A percentile compares a stretch with the other conserved stretches of the same genome.
phyloP scores from a whole-genome alignment of 2,113 vertebrate genomes.

The Glareola pratincola region DNA sequence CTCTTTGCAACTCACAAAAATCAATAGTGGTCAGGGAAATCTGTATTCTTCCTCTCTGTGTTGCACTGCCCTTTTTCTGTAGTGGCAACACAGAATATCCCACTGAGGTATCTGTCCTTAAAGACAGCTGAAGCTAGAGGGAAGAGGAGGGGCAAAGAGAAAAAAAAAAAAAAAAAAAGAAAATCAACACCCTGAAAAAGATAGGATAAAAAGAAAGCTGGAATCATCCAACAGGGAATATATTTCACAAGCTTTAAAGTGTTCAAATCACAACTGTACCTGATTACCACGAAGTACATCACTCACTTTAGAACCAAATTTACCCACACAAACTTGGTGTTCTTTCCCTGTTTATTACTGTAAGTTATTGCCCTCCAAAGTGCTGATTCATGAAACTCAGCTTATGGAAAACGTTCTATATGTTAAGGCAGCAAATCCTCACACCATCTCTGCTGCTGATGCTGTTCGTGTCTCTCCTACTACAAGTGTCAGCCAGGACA shows the following conservation, averaged over 20 bases:
- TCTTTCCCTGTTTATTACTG: conserved; percentile 50
- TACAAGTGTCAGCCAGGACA: not conserved
- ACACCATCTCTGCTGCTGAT: not conserved
- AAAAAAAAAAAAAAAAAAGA: too few relatives aligned
- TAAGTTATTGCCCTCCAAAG: conserved; percentile 49
- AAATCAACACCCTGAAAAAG: not conserved
- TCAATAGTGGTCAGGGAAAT: not conserved
- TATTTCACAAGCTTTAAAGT: conserved; percentile 44
- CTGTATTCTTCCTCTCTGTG: not conserved
- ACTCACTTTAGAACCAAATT: conserved; percentile 65
- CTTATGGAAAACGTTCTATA: conserved; percentile 6
- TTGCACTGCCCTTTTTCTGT: not conserved
- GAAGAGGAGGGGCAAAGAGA: not conserved
- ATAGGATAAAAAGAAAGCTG: not conserved
- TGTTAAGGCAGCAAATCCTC: conserved; percentile 54
- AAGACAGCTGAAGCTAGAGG: not conserved
- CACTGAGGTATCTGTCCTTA: not conserved
- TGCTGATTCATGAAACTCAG: conserved; percentile 61
- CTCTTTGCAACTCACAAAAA: not conserved
- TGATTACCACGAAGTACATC: conserved; percentile 52
- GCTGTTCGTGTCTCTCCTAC: not conserved
- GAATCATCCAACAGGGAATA: not conserved
- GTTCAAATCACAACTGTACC: conserved; percentile 49
- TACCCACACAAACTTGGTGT: conserved; percentile 54
- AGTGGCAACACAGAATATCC: not conserved